Conservation (phyloP, 2,797 vertebrate species). For the Onychomys leucogaster region DNA sequence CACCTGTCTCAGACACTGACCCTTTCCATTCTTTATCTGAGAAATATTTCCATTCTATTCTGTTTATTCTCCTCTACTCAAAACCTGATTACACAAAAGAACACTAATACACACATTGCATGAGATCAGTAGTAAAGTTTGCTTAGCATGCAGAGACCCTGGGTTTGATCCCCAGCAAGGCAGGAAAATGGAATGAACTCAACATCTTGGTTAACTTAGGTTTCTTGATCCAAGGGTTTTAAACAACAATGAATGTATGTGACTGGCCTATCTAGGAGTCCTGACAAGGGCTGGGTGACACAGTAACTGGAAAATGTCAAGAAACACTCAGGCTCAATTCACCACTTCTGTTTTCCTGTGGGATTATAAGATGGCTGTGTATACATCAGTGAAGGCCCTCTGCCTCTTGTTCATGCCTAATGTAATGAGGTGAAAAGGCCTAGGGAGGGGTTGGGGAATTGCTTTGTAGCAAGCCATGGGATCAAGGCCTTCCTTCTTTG, state of each 20-base stretch:
- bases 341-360: background rate
- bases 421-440: background rate
- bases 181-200: background rate
- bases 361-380: background rate
- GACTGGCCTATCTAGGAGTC: background rate
- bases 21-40: background rate
- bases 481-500: slow-evolving; percentile 23
- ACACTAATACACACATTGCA: background rate
- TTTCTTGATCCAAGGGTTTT: slow-evolving; percentile 15
- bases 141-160: background rate
- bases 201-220: background rate
- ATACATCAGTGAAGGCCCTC: background rate
- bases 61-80: slow-evolving; percentile 10
- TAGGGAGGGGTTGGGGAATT: background rate
- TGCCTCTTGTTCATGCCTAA: background rate
- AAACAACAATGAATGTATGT: background rate
- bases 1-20: background rate
- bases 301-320: slow-evolving; percentile 14
- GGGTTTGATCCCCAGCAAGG: background rate
- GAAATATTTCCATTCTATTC: background rate
- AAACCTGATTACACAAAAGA: slow-evolving; percentile 42
- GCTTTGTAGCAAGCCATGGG: background rate
- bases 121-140: background rate
- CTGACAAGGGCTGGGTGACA: background rate
- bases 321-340: slow-evolving; percentile 31